These are phyloP conservation scores for Ptiloglossa arizonensis DNA, from an alignment of 1,140 invertebrate genomes.

Conservation along the genomic window DNA sequence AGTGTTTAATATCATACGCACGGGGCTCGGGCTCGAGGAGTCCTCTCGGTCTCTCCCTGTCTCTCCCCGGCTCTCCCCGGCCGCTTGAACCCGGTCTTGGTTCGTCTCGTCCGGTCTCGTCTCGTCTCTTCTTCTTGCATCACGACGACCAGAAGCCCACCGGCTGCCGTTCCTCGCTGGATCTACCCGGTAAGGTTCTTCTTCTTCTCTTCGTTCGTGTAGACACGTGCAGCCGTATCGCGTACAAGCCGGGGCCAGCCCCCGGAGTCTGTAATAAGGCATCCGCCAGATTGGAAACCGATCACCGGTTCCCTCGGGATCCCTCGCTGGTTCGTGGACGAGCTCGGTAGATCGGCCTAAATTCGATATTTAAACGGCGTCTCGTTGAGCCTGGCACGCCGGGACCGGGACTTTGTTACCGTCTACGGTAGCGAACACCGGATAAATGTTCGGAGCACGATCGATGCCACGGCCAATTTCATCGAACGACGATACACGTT, in stretches of 20 bases:
- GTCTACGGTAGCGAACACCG: not conserved
- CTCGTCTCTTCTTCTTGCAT: conserved; percentile 55
- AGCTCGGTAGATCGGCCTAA: conserved; percentile 15
- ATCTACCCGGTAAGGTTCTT: conserved; percentile 54
- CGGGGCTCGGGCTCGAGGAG: conserved; percentile 57
- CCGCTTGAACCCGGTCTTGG: conserved; percentile 1
- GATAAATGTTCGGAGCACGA: not conserved
- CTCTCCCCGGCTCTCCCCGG: conserved; percentile 17
- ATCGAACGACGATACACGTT: not conserved
- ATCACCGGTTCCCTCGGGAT: conserved; percentile 51
- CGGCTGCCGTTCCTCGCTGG: conserved; percentile 53
- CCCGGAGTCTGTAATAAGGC: conserved; percentile 64
- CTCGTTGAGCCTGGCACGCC: conserved; percentile 53
- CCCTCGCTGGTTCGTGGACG: not conserved
- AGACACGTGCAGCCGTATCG: conserved; percentile 58
- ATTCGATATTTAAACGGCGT: conserved; percentile 58
- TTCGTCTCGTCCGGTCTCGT: conserved; percentile 14
- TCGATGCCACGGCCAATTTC: conserved; percentile 25
- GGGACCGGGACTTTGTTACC: conserved; percentile 15
- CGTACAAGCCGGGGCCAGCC: conserved; percentile 49
- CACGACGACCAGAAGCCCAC: conserved; percentile 57
- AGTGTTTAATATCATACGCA: conserved; percentile 82
- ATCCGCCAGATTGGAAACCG: conserved; percentile 67
- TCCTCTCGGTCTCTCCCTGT: conserved; percentile 12
- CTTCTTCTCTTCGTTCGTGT: conserved; percentile 51